Percentiles rank a stretch among this genome's conserved stretches.
phyloP scores from a whole-genome alignment of 1,140 invertebrate species.

The Aradophagus sp. region DNA sequence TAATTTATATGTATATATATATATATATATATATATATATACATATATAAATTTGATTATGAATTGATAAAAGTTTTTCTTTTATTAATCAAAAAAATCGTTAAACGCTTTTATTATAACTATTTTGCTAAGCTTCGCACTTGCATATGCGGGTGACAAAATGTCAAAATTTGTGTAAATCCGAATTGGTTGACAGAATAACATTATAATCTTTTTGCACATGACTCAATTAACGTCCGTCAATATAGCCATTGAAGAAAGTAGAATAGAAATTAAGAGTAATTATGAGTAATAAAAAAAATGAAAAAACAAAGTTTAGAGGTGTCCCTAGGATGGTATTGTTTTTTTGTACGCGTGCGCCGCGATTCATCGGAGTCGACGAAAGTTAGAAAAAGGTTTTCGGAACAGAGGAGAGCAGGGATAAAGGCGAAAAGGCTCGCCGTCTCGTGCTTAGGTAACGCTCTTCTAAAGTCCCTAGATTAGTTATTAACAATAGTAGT shows the following conservation, averaged over 20 bases:
- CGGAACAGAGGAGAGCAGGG: background rate
- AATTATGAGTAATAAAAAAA: background rate
- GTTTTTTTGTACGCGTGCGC: constrained; percentile 61
- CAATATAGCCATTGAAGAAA: background rate
- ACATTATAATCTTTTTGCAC: too few species aligned
- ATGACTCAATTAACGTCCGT: too few species aligned
- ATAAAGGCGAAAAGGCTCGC: constrained; percentile 44
- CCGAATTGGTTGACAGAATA: too few species aligned
- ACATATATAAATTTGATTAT: too few species aligned
- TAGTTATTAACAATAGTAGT: constrained; percentile 68
- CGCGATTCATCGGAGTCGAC: constrained; percentile 37
- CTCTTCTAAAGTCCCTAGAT: constrained; percentile 63
- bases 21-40: too few species aligned
- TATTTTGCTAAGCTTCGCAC: too few species aligned
- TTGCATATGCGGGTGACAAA: too few species aligned
- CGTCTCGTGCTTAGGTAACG: constrained; percentile 58
- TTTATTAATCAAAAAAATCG: too few species aligned
- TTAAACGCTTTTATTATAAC: too few species aligned
- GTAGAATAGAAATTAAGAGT: constrained; percentile 2
- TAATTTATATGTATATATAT: too few species aligned
- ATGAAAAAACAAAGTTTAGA: constrained; percentile 14
- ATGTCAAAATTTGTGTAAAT: too few species aligned
- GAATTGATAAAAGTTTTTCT: too few species aligned
- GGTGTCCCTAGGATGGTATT: constrained; percentile 53
- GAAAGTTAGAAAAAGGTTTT: constrained; percentile 58